Evolutionary conservation across 2,888 invertebrate genomes (phyloP).

Genomic region (Dolichomitus sp.): DNA sequence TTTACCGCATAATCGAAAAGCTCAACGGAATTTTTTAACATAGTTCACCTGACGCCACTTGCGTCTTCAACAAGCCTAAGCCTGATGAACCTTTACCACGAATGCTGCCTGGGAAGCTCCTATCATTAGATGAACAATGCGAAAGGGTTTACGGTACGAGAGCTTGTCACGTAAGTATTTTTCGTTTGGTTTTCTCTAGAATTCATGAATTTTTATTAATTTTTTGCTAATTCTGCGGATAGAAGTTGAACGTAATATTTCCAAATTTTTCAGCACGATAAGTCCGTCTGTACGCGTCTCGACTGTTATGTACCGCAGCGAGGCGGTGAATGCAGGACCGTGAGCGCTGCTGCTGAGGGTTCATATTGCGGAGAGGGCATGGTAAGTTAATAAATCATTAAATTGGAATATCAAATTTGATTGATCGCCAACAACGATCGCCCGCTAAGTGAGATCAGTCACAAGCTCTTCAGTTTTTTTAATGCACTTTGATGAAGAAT

Average conservation of each 20-base stretch:
- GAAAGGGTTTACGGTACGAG: conserved; percentile 93
- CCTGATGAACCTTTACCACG: conserved; percentile 94
- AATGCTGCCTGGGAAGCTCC: conserved; percentile 93
- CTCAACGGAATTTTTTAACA: neutral
- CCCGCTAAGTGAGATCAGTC: too few relatives aligned
- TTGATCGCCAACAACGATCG: neutral
- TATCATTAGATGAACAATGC: conserved; percentile 96
- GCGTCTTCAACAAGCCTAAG: conserved; percentile 95
- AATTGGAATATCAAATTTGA: neutral
- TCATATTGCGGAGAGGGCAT: conserved; percentile 96
- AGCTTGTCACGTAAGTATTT: conserved; percentile 89
- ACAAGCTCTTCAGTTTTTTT: too few relatives aligned
- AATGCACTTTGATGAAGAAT: too few relatives aligned
- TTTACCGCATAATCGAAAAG: neutral
- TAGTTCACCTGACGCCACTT: conserved; percentile 88
- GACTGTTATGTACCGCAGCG: conserved; percentile 96
- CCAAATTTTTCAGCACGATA: conserved; percentile 84
- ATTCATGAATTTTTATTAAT: neutral
- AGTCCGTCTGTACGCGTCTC: conserved; percentile 95
- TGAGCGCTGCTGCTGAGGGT: conserved; percentile 96
- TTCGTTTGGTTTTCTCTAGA: conserved; percentile 1
- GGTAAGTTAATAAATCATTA: conserved; percentile 87
- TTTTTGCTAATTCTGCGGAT: too few relatives aligned
- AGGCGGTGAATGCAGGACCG: conserved; percentile 94
- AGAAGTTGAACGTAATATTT: neutral